Conservation (phyloP, 1,140 invertebrate species). For the Lamellibrachia luymesi region DNA sequence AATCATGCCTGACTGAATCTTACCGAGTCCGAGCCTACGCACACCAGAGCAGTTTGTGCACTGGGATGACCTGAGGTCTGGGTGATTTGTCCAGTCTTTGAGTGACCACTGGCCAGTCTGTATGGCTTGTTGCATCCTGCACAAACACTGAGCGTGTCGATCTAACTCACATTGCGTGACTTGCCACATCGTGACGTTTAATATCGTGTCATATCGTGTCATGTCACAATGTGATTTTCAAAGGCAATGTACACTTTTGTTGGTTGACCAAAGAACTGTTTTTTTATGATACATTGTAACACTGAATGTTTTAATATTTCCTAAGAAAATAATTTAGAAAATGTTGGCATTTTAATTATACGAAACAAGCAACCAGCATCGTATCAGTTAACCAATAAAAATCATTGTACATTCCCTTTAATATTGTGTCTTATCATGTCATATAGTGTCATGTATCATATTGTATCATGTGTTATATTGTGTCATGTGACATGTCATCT, state of each 20-base stretch:
- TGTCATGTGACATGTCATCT: neutral
- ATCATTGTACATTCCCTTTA: too few species aligned
- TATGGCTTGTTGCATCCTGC: neutral
- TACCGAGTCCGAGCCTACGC: neutral
- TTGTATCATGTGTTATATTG: neutral
- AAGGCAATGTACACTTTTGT: too few species aligned
- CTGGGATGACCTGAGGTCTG: neutral
- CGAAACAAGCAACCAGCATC: too few species aligned
- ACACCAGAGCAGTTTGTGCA: neutral
- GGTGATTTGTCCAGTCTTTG: neutral
- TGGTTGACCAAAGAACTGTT: too few species aligned
- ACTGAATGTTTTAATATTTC: too few species aligned
- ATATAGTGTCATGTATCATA: neutral
- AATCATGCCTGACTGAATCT: neutral
- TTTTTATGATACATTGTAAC: too few species aligned
- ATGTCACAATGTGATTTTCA: neutral
- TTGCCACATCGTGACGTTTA: neutral
- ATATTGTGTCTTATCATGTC: too few species aligned
- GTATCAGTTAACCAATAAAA: too few species aligned
- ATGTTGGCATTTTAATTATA: too few species aligned
- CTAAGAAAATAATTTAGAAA: too few species aligned
- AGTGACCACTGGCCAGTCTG: neutral
- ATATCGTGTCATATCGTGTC: neutral
- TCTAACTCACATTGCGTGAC: neutral
- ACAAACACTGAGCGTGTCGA: neutral